Evolutionary conservation across 2,797 vertebrate species (phyloP).

Genomic region (Pitangus sulphuratus): DNA sequence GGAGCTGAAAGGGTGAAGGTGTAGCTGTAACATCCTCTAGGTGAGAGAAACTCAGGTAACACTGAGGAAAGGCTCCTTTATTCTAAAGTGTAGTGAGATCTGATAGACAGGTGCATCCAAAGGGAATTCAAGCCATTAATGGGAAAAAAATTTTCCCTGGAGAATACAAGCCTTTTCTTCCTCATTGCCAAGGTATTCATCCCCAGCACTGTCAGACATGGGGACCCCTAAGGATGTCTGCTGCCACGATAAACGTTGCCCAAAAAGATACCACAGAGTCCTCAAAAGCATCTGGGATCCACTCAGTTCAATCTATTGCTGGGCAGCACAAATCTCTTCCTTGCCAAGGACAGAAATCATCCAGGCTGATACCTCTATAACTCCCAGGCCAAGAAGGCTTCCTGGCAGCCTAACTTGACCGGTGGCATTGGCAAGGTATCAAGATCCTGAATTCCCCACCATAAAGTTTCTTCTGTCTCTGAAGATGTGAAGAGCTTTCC

Average conservation of each 20-base stretch:
- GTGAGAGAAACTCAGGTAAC: neutral
- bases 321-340: neutral
- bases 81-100: neutral
- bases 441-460: neutral
- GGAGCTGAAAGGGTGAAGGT: neutral
- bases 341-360: neutral
- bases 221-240: neutral
- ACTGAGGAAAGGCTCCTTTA: neutral
- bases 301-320: neutral
- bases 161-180: neutral
- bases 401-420: neutral
- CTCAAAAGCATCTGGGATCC: neutral
- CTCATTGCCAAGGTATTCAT: neutral
- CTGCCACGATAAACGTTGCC: neutral
- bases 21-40: neutral
- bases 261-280: neutral
- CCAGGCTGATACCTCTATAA: neutral
- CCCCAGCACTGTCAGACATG: neutral
- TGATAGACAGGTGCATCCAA: neutral
- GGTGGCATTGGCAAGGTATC: neutral
- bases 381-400: neutral
- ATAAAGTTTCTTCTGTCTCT: neutral
- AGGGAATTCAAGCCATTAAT: neutral
- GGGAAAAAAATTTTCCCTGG: neutral
- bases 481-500: neutral